Percentiles rank a stretch among this genome's conserved stretches.
phyloP scores from a whole-genome alignment of 2,797 vertebrate species.

The Helicolenus hilgendorfi region DNA sequence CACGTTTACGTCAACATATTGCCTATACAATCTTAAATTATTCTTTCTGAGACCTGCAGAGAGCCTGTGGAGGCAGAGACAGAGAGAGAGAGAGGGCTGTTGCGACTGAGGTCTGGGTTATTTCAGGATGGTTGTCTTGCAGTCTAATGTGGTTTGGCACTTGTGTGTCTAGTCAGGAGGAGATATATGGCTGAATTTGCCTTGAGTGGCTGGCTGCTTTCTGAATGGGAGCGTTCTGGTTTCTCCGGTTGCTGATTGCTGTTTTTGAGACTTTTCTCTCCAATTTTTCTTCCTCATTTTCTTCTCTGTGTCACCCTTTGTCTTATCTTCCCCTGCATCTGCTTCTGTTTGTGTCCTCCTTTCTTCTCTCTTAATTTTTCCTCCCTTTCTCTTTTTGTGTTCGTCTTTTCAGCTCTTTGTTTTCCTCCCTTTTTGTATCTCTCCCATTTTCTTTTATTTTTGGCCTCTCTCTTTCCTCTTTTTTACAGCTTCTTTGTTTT shows the following conservation, averaged over 20 bases:
- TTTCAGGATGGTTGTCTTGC: constrained; percentile 69
- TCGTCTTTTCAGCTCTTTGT: constrained; percentile 12
- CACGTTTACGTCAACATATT: constrained; percentile 25
- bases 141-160: constrained; percentile 74
- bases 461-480: not conserved
- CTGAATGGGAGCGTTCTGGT: constrained; percentile 58
- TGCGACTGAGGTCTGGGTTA: constrained; percentile 60
- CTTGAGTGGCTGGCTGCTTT: constrained; percentile 62
- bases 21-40: constrained; percentile 26
- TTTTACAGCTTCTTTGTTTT: not conserved
- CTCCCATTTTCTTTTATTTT: constrained; percentile 13
- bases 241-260: constrained; percentile 64
- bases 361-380: not conserved
- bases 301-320: not conserved
- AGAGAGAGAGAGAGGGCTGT: constrained; percentile 27
- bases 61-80: constrained; percentile 34
- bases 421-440: not conserved
- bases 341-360: constrained; percentile 16
- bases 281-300: constrained; percentile 49
- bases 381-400: constrained; percentile 7
- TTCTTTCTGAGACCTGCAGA: constrained; percentile 58
- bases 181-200: constrained; percentile 71
- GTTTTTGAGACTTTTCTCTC: constrained; percentile 34
- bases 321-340: constrained; percentile 21
- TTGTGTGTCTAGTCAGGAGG: constrained; percentile 61